A percentile compares a stretch with the other conserved stretches of the same genome.
Evolutionary conservation across 1,140 invertebrate species (phyloP).

Genomic region (Aphis gossypii): DNA sequence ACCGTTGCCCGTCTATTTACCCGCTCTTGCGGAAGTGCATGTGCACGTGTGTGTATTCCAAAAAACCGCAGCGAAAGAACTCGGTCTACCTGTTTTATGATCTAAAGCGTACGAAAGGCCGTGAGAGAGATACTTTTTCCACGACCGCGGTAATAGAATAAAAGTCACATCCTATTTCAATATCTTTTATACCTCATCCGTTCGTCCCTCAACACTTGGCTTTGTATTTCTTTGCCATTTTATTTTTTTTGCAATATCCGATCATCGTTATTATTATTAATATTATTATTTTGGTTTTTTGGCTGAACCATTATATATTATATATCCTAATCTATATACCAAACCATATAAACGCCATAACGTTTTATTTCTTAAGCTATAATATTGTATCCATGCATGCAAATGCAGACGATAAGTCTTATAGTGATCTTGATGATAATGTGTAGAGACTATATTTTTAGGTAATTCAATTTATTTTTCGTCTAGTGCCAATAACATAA

Average conservation of each 20-base stretch:
- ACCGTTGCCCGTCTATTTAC: background rate
- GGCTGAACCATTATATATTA: background rate
- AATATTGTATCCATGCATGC: background rate
- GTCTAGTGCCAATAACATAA: background rate
- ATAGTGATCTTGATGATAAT: background rate
- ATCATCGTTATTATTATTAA: background rate
- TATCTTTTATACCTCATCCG: background rate
- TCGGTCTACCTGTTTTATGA: constrained; percentile 27
- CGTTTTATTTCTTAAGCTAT: background rate
- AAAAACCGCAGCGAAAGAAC: background rate
- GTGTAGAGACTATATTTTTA: background rate
- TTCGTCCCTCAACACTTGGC: background rate
- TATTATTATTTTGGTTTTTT: background rate
- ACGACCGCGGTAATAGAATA: constrained; percentile 42
- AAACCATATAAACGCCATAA: background rate
- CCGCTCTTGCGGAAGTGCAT: background rate
- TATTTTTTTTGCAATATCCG: background rate
- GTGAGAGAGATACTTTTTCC: background rate
- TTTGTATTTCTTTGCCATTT: background rate
- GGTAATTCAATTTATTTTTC: background rate
- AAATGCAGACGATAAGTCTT: background rate
- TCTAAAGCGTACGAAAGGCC: background rate
- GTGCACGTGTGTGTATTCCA: background rate
- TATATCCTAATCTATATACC: background rate
- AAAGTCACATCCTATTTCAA: constrained; percentile 47